Conservation (phyloP, 2,888 invertebrate genomes). For the Odiellus spinosus region DNA sequence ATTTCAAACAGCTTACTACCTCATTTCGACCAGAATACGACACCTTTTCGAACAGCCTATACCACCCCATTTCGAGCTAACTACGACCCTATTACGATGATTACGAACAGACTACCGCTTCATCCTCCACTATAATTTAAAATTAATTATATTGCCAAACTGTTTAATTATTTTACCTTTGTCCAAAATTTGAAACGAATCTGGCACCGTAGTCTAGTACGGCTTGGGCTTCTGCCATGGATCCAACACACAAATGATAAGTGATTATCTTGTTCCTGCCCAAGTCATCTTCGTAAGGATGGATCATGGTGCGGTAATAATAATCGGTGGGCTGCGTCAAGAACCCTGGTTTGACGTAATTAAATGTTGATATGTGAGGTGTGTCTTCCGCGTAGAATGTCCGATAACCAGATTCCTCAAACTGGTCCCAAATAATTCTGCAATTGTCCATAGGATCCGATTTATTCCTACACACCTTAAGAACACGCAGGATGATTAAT, state of each 20-base stretch:
- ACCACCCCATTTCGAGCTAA: too few relatives aligned
- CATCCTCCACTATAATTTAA: too few relatives aligned
- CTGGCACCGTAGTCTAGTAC: conserved; percentile 2
- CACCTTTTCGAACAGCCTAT: too few relatives aligned
- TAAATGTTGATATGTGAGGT: conserved; percentile 26
- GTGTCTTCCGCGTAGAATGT: conserved; percentile 29
- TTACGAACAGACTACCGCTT: too few relatives aligned
- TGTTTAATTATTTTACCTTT: too few relatives aligned
- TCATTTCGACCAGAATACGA: too few relatives aligned
- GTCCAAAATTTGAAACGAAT: too few relatives aligned
- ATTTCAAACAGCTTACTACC: too few relatives aligned
- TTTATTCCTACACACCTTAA: too few relatives aligned
- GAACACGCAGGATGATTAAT: too few relatives aligned
- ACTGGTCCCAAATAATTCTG: conserved; percentile 28
- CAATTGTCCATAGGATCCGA: conserved; percentile 22
- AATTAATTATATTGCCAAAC: too few relatives aligned
- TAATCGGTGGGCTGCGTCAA: conserved; percentile 26
- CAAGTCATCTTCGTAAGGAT: conserved; percentile 23
- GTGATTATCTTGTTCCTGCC: conserved; percentile 4
- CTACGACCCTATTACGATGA: too few relatives aligned
- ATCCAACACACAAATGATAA: conserved; percentile 12
- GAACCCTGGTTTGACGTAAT: conserved; percentile 27
- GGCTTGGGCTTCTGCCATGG: conserved; percentile 13
- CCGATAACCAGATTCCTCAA: conserved; percentile 23
- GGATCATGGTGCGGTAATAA: conserved; percentile 26